Evolutionary conservation across 2,888 invertebrate genomes (phyloP).

Genomic region (Nasonovia ribisnigri): DNA sequence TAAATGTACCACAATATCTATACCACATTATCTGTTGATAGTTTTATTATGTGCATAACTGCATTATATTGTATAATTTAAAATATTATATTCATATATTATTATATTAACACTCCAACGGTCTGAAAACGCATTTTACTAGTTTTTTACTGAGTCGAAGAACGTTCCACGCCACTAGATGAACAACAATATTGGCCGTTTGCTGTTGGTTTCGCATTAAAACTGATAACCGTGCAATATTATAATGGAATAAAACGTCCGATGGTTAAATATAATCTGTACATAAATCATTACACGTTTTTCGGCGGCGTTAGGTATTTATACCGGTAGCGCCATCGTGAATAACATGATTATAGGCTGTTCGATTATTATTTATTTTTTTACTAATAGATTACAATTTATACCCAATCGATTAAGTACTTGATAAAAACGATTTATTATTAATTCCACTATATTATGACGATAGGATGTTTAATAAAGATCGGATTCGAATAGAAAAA

Average conservation of each 20-base stretch:
- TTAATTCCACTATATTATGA: not conserved
- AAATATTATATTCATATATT: not conserved
- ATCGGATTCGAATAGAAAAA: not conserved
- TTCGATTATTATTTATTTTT: not conserved
- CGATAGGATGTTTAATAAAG: not conserved
- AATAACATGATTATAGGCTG: constrained; percentile 28
- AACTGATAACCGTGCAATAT: constrained; percentile 7
- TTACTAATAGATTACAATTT: not conserved
- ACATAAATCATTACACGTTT: not conserved
- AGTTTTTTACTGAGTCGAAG: not conserved
- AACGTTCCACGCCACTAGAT: not conserved
- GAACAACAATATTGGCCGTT: not conserved
- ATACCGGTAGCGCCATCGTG: constrained; percentile 31
- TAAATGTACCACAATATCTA: too few relatives aligned
- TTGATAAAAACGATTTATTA: not conserved
- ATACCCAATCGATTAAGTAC: not conserved
- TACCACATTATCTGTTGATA: not conserved
- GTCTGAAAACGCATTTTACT: not conserved
- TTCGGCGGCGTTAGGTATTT: not conserved
- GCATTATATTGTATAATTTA: not conserved
- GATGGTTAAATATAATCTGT: not conserved
- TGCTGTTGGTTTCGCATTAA: not conserved
- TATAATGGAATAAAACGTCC: not conserved
- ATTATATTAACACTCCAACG: not conserved
- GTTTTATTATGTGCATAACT: not conserved